Evolutionary conservation across 2,888 invertebrate species (phyloP).

Genomic region (Microdon myrmicae): DNA sequence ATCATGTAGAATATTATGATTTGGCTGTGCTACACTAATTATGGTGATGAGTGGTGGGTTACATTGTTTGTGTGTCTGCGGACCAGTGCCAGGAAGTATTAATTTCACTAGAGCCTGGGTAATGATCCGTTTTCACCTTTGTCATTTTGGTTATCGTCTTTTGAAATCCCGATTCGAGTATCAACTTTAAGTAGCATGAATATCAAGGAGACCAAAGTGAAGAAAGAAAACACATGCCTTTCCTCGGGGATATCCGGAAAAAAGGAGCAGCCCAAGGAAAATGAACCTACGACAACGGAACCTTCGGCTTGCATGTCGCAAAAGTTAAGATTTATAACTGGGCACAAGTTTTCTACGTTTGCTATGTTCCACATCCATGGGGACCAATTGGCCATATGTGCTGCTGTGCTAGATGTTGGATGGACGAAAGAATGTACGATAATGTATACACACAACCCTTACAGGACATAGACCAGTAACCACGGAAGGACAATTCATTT

Average conservation of each 20-base stretch:
- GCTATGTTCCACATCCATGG: slow-evolving; percentile 48
- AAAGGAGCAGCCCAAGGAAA: slow-evolving; percentile 32
- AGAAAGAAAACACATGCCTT: slow-evolving; percentile 48
- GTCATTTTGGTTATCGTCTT: slow-evolving; percentile 4
- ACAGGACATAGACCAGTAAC: slow-evolving; percentile 38
- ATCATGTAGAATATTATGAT: slow-evolving; percentile 40
- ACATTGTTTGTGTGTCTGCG: slow-evolving; percentile 46
- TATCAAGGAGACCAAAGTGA: slow-evolving; percentile 51
- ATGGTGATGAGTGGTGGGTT: slow-evolving; percentile 12
- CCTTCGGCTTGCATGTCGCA: slow-evolving; percentile 41
- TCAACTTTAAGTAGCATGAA: slow-evolving; percentile 49
- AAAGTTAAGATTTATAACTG: slow-evolving; percentile 53
- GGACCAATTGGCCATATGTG: slow-evolving; percentile 52
- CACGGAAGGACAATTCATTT: slow-evolving; percentile 53
- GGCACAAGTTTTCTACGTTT: slow-evolving; percentile 51
- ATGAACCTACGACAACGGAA: slow-evolving; percentile 48
- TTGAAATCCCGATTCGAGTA: slow-evolving; percentile 3
- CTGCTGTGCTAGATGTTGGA: slow-evolving; percentile 8
- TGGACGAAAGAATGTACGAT: slow-evolving; percentile 24
- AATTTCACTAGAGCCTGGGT: slow-evolving; percentile 36
- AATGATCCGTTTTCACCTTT: slow-evolving; percentile 46
- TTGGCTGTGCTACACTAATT: slow-evolving; percentile 41
- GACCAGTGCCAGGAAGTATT: slow-evolving; percentile 49
- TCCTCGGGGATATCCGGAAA: slow-evolving; percentile 39
- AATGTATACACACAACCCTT: slow-evolving; percentile 19